A percentile compares a stretch with the other conserved stretches of the same genome.
Evolutionary conservation across 2,888 invertebrate genomes (phyloP).

Genomic region (Cetonia aurata): DNA sequence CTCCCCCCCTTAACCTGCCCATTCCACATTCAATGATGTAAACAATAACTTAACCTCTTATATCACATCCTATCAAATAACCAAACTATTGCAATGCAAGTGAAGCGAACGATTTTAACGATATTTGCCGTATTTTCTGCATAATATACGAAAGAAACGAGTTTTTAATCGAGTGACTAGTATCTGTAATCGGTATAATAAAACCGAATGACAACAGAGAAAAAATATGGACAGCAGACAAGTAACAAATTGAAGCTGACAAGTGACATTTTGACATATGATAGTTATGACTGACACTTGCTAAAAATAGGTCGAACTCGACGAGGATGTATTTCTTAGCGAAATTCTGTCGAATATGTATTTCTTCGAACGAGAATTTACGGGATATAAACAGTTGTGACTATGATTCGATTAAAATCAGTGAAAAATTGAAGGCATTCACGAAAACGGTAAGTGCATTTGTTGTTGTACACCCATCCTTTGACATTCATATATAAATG

Average conservation of each 20-base stretch:
- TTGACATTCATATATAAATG: slow-evolving; percentile 3
- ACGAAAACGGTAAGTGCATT: slow-evolving; percentile 63
- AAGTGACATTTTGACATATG: slow-evolving; percentile 65
- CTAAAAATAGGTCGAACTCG: slow-evolving; percentile 45
- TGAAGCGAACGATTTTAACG: no score
- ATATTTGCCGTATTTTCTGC: no score
- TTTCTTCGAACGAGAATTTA: slow-evolving; percentile 60
- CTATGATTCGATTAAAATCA: slow-evolving; percentile 62
- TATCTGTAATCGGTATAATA: no score
- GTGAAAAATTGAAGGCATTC: slow-evolving; percentile 63
- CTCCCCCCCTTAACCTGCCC: no score
- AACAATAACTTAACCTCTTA: no score
- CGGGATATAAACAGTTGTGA: slow-evolving; percentile 61
- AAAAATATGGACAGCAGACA: slow-evolving; percentile 22
- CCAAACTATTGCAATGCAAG: no score
- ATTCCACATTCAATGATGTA: no score
- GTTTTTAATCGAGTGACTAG: no score
- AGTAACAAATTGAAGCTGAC: slow-evolving; percentile 52
- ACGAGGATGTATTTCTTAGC: slow-evolving; percentile 63
- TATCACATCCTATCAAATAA: no score
- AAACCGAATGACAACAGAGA: slow-evolving; percentile 24
- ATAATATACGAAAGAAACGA: no score
- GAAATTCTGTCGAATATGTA: slow-evolving; percentile 65
- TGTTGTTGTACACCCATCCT: neutral
- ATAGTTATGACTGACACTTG: slow-evolving; percentile 65